Evolutionary conservation across 2,888 invertebrate species (phyloP).

Genomic region (Apamea monoglypha): DNA sequence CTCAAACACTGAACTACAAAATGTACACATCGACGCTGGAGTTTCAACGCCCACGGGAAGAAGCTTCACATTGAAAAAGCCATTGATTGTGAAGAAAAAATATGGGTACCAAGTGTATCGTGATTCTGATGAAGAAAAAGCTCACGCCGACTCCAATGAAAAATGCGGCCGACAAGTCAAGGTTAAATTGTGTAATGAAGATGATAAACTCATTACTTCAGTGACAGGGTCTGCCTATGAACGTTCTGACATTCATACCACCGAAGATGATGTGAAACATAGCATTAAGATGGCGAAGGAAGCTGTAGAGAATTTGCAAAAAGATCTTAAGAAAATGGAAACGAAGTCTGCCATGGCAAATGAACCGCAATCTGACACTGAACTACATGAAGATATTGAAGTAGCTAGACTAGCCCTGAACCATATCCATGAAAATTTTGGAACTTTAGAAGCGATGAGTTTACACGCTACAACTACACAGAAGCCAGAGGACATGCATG

Average conservation of each 20-base stretch:
- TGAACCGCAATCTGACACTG: conserved; percentile 71
- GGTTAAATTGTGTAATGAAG: conserved; percentile 82
- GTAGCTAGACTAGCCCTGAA: conserved; percentile 80
- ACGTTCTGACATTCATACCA: conserved; percentile 62
- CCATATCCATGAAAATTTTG: conserved; percentile 79
- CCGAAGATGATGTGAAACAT: conserved; percentile 80
- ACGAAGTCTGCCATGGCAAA: conserved; percentile 67
- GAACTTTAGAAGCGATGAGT: conserved; percentile 76
- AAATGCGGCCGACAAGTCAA: conserved; percentile 82
- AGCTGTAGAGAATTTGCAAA: conserved; percentile 83
- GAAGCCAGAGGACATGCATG: conserved; percentile 69
- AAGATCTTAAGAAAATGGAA: conserved; percentile 78
- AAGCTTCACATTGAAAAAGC: conserved; percentile 76
- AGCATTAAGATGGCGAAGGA: conserved; percentile 83
- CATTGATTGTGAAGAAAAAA: conserved; percentile 82
- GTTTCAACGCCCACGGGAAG: conserved; percentile 67
- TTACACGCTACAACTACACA: conserved; percentile 70
- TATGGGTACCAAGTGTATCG: conserved; percentile 80
- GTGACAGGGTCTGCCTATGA: conserved; percentile 68
- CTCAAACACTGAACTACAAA: conserved; percentile 48
- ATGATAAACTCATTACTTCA: conserved; percentile 69
- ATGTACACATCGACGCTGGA: conserved; percentile 47
- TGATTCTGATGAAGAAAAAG: conserved; percentile 82
- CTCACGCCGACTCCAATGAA: conserved; percentile 77
- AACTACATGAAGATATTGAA: conserved; percentile 82